These are phyloP conservation scores for Manduca sexta DNA, from an alignment of 1,140 invertebrate species.

Conservation along the genomic window DNA sequence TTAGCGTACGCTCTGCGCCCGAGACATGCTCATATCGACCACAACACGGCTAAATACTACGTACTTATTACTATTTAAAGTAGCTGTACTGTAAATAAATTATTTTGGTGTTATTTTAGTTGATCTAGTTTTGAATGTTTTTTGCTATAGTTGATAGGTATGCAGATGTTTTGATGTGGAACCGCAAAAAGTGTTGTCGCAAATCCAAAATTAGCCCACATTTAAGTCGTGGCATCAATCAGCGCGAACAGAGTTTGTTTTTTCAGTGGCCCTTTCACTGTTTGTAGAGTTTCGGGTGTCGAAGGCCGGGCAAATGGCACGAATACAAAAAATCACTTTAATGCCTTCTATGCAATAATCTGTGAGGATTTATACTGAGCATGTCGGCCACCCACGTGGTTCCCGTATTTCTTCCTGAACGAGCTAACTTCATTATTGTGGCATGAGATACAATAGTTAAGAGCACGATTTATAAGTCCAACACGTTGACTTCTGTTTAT, in stretches of 20 bases:
- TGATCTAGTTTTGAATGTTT: too few relatives aligned
- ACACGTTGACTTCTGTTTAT: slow-evolving; percentile 73
- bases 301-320: slow-evolving; percentile 37
- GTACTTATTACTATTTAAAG: not conserved
- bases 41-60: too few relatives aligned
- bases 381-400: slow-evolving; percentile 65
- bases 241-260: slow-evolving; percentile 37
- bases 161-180: too few relatives aligned
- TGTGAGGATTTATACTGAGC: slow-evolving; percentile 54
- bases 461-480: slow-evolving; percentile 71
- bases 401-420: slow-evolving; percentile 66
- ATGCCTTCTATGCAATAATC: slow-evolving; percentile 53
- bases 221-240: not conserved
- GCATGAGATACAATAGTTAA: slow-evolving; percentile 72
- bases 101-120: too few relatives aligned
- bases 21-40: too few relatives aligned
- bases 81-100: not conserved
- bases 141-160: too few relatives aligned
- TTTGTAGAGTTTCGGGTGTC: slow-evolving; percentile 44
- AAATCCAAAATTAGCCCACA: too few relatives aligned
- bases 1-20: too few relatives aligned
- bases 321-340: slow-evolving; percentile 57
- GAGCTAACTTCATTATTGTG: slow-evolving; percentile 73
- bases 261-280: slow-evolving; percentile 63
- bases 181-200: too few relatives aligned